These are phyloP conservation scores for Drosophila truncata DNA, from an alignment of 1,140 invertebrate species.

Conservation along the genomic window DNA sequence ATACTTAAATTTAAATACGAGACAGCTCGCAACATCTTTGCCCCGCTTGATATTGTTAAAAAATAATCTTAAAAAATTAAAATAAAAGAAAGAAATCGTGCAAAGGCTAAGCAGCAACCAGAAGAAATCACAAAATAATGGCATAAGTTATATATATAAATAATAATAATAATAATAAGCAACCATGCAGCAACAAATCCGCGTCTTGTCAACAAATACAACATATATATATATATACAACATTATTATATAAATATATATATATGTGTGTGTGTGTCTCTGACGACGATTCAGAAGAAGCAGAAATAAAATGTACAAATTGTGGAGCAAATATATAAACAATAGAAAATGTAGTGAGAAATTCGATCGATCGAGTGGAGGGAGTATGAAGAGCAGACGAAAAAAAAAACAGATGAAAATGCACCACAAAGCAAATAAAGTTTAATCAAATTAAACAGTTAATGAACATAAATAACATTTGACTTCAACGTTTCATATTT, in stretches of 20 bases:
- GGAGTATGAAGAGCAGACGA: neutral
- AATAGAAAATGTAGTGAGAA: slow-evolving; percentile 55
- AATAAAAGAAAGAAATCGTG: slow-evolving; percentile 28
- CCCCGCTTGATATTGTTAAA: slow-evolving; percentile 71
- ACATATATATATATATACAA: slow-evolving; percentile 30
- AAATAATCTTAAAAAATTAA: slow-evolving; percentile 4
- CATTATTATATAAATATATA: slow-evolving; percentile 34
- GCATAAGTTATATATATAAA: slow-evolving; percentile 65
- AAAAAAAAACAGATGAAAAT: slow-evolving; percentile 34
- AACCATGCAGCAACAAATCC: slow-evolving; percentile 69
- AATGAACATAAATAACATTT: slow-evolving; percentile 65
- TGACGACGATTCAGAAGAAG: slow-evolving; percentile 48
- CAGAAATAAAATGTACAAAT: slow-evolving; percentile 83
- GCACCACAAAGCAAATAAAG: slow-evolving; percentile 65
- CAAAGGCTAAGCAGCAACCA: slow-evolving; percentile 59
- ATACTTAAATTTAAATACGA: slow-evolving; percentile 47
- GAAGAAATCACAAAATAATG: slow-evolving; percentile 59
- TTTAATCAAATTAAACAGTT: slow-evolving; percentile 82
- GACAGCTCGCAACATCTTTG: slow-evolving; percentile 39
- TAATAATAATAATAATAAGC: slow-evolving; percentile 46
- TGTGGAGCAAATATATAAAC: slow-evolving; percentile 73
- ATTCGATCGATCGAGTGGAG: slow-evolving; percentile 16
- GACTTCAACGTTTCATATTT: slow-evolving; percentile 83
- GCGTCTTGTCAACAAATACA: slow-evolving; percentile 77
- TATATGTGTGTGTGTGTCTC: slow-evolving; percentile 12